Base-by-base conservation (phyloP, 2,888 invertebrate genomes). In the Rhagophthalmus giganteus region DNA sequence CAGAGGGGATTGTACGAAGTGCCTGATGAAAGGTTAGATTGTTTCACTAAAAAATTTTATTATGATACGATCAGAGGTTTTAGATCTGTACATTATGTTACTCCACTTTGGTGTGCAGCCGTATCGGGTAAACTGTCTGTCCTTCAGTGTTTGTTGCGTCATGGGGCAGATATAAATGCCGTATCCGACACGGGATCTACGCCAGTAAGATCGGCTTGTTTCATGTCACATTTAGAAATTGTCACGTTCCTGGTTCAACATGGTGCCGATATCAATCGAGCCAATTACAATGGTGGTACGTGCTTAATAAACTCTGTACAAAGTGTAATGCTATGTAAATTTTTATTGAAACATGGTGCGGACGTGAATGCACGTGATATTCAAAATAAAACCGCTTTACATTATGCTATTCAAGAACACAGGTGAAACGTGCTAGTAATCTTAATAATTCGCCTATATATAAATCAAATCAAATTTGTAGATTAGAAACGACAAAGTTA, bases 271-370 rank as follows among this genome's bases (percentile, higher is more conserved):
- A 85, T 92, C 60, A 83, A 86, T 63, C 83, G 83, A 61, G 84
- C 94, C 2, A 94, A 94, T 76, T 88, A 89, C 72, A 91, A 90
- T 75, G 94, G 94, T 48, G 94, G 94, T 51, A 94, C 94, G 1
- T 94, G 94, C 74, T 80, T 95, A 55, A 94, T 95, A 64, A 95
- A 95, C 76, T 88, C 92, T 1, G 93, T 94, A 57, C 94, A 94
- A 77, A 90, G 89, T 63, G 85, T 84, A 50, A 81, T 84, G 48
- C 79, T 95, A 35, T 94, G 93, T 73, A 81, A 84, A 51, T 90
- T 85, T 75, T 79, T 94, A 57, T 81, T 95, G 49, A 75, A 82
- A 62, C 84, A 87, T 70, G 92, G 92, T 34, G 94, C 90, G 2
- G 81, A 84, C 62, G 88, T 92, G 2, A 90, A 94, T 78, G 91